Percentiles rank a stretch among this genome's conserved stretches.
Evolutionary conservation across 2,888 invertebrate genomes (phyloP).

Genomic region (Quadroppia sp.): DNA sequence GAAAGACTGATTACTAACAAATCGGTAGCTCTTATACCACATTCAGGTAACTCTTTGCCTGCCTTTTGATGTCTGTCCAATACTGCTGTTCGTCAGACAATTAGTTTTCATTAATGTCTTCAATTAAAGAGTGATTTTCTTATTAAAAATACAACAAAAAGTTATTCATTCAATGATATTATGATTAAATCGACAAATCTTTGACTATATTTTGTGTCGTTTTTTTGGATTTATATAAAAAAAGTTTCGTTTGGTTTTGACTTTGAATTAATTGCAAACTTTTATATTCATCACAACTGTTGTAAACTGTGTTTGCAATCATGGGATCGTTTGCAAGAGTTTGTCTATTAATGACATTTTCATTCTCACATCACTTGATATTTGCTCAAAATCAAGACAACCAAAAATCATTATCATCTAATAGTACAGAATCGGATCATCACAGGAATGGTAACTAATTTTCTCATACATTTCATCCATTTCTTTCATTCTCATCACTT

Average conservation of each 20-base stretch:
- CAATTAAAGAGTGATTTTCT: neutral
- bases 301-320: neutral
- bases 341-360: slow-evolving; percentile 8
- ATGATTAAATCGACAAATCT: neutral
- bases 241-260: neutral
- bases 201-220: neutral
- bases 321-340: neutral
- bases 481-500: too few relatives aligned
- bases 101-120: neutral
- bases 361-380: slow-evolving; percentile 10
- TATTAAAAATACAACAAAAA: neutral
- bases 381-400: slow-evolving; percentile 26
- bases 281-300: neutral
- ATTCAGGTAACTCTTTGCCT: neutral
- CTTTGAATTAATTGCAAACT: neutral
- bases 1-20: neutral
- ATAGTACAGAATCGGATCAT: slow-evolving; percentile 15
- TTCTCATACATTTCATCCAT: neutral
- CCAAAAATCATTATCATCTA: slow-evolving; percentile 21
- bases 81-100: neutral
- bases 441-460: slow-evolving; percentile 10
- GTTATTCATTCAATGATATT: neutral
- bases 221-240: neutral
- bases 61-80: neutral
- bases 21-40: neutral